Evolutionary conservation across 2,113 vertebrate genomes (phyloP).

Genomic region (Calcarius ornatus): DNA sequence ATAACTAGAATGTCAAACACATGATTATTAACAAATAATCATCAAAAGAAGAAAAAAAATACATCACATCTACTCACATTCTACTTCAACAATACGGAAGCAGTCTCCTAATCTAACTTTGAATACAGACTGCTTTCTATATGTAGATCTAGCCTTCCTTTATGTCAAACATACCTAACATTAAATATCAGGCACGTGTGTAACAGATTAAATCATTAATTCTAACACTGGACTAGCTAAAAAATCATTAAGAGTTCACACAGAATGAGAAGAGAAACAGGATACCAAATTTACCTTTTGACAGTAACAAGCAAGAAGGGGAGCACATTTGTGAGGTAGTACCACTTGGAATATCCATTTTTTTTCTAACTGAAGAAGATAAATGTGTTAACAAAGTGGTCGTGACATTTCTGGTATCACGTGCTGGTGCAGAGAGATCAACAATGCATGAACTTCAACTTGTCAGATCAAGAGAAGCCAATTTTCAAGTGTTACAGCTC

Average conservation of each 20-base stretch:
- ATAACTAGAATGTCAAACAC: not conserved
- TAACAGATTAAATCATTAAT: not conserved
- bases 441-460: conserved; percentile 26
- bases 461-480: conserved; percentile 10
- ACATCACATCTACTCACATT: not conserved
- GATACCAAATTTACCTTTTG: not conserved
- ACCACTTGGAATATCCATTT: not conserved
- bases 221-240: not conserved
- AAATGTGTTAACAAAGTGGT: conserved; percentile 54
- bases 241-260: not conserved
- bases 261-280: not conserved
- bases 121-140: not conserved
- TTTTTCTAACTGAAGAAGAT: conserved; percentile 18
- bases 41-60: not conserved
- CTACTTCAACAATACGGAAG: not conserved
- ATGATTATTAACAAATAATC: not conserved
- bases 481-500: conserved; percentile 20
- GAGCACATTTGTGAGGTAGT: not conserved
- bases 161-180: not conserved
- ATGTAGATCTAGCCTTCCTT: not conserved
- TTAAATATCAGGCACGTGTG: not conserved
- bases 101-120: not conserved
- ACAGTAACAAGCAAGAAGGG: not conserved
- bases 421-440: not conserved
- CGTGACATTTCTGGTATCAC: conserved; percentile 28